Base-by-base conservation (phyloP, 2,888 invertebrate genomes). In the Tortricodes alternella region DNA sequence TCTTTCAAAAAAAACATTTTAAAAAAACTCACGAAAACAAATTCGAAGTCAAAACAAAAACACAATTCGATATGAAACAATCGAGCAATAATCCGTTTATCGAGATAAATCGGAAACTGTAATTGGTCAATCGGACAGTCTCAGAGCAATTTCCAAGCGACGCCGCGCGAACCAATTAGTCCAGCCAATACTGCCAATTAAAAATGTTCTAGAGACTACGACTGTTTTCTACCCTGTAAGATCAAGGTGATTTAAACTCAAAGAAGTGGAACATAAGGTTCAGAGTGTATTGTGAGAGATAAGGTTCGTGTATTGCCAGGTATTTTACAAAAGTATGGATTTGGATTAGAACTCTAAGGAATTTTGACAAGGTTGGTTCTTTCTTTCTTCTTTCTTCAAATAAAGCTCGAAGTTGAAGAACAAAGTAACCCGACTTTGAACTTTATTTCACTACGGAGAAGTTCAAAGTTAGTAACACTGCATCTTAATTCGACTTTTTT, bases 41-140 rank as follows among this genome's bases (percentile, higher is more conserved):
- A n/a, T n/a, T n/a, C n/a, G n/a, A n/a, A n/a, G n/a, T n/a, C n/a
- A n/a, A n/a, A 34, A 34, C 15, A 13, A 6, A 5, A 1, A 29
- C 29, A 34, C 11, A 13, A 11, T 23, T 9, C n/a, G 11, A 18
- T 27, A 16, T 19, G 18, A 18, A 41, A 18, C 43, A 29, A 18
- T 11, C n/a, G 27, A 9, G 18, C 15, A 43, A 19, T 44, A 44
- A 44, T 44, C 44, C 29, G 16, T 34, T 34, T 6, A 29, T 44
- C 15, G 11, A 16, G 32, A 34, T 19, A 34, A 48, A 9, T 23
- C 32, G 18, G 18, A 13, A 2, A 6, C 34, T 43, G 38, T 46
- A 46, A 53, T 53, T 53, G 46, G 32, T 46, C 53, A 46, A 46
- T 39, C 53, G 53, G 53, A 23, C 38, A 39, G 15, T 38, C 38